Evolutionary conservation across 2,888 invertebrate genomes (phyloP).

Genomic region (Thera britannica): DNA sequence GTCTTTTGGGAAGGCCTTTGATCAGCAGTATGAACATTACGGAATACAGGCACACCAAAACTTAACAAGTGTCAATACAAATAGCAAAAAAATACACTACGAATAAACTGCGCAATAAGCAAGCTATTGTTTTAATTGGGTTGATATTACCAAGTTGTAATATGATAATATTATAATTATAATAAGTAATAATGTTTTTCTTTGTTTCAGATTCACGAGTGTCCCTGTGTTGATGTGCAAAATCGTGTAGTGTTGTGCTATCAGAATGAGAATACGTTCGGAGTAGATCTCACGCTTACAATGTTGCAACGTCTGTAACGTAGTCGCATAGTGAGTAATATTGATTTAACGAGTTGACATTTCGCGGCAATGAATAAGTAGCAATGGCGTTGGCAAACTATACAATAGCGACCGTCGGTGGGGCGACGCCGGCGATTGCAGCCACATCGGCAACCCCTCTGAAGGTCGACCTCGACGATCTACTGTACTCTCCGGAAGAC

Average conservation of each 20-base stretch:
- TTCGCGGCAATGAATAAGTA: conserved; percentile 69
- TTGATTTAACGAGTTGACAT: conserved; percentile 69
- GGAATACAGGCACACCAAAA: no score
- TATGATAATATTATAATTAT: neutral
- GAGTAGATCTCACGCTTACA: conserved; percentile 60
- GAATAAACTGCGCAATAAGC: no score
- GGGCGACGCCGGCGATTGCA: conserved; percentile 66
- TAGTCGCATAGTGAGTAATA: conserved; percentile 43
- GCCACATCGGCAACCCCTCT: conserved; percentile 66
- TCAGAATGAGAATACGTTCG: conserved; percentile 66
- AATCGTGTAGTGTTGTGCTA: conserved; percentile 59
- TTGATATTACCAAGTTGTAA: neutral
- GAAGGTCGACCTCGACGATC: conserved; percentile 68
- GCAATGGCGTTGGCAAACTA: conserved; percentile 80
- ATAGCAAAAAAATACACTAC: no score
- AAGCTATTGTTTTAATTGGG: no score
- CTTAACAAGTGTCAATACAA: no score
- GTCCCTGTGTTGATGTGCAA: conserved; percentile 55
- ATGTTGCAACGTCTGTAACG: conserved; percentile 70
- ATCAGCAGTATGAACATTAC: no score
- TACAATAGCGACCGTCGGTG: conserved; percentile 66
- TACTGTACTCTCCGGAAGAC: conserved; percentile 76
- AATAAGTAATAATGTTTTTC: conserved; percentile 5
- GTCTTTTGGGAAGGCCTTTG: no score
- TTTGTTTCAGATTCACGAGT: conserved; percentile 70